A percentile compares a stretch with the other conserved stretches of the same genome.
These are phyloP conservation scores for Dasysyrphus albostriatus DNA, from an alignment of 2,888 invertebrate genomes.

Conservation along the genomic window DNA sequence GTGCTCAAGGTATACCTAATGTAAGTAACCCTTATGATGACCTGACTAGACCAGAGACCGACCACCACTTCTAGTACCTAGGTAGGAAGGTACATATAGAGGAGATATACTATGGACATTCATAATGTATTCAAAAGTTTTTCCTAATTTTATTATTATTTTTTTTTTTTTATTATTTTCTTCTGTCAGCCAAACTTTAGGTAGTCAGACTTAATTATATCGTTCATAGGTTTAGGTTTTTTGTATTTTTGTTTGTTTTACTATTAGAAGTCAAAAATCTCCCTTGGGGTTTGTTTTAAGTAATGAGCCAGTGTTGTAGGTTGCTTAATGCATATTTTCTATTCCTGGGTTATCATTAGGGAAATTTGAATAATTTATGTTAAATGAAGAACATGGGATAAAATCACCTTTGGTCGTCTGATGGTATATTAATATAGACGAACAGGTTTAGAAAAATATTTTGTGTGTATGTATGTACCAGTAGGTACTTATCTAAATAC, in stretches of 20 bases:
- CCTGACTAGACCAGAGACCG: slow-evolving; percentile 42
- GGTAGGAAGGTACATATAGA: not conserved
- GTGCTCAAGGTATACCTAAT: not conserved
- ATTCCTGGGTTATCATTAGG: slow-evolving; percentile 30
- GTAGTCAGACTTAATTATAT: slow-evolving; percentile 36
- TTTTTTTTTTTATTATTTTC: not conserved
- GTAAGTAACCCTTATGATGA: slow-evolving; percentile 31
- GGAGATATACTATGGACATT: slow-evolving; percentile 28
- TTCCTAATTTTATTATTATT: slow-evolving; percentile 9
- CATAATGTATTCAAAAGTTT: slow-evolving; percentile 64
- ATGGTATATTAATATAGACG: slow-evolving; percentile 13
- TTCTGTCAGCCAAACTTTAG: slow-evolving; percentile 26
- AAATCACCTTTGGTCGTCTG: not conserved
- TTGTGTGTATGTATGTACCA: too few species aligned
- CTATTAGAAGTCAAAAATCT: slow-evolving; percentile 6
- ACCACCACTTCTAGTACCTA: not conserved
- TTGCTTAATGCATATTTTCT: slow-evolving; percentile 9
- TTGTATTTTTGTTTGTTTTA: not conserved
- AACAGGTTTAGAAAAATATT: not conserved
- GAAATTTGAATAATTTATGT: slow-evolving; percentile 34
- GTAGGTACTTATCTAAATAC: not conserved
- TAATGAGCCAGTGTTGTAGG: slow-evolving; percentile 4
- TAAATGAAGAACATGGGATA: slow-evolving; percentile 17
- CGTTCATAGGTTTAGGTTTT: slow-evolving; percentile 21
- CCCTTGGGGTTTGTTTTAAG: slow-evolving; percentile 3